phyloP scores from a whole-genome alignment of 2,797 vertebrate species.

The Malacoraja senta region DNA sequence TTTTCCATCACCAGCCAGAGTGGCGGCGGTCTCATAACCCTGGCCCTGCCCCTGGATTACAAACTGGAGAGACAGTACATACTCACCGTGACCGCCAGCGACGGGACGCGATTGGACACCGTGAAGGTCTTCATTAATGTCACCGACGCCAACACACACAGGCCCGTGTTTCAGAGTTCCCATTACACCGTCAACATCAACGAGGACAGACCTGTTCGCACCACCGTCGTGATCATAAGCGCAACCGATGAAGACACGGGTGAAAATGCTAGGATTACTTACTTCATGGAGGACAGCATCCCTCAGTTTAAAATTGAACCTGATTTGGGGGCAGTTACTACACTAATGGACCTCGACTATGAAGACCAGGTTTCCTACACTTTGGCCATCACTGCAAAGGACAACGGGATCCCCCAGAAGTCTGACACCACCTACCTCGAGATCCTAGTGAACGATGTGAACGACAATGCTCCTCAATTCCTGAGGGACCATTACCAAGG shows the following conservation, averaged over 20 bases:
- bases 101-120: conserved; percentile 78
- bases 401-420: conserved; percentile 93
- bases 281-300: conserved; percentile 93
- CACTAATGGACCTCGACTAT: conserved; percentile 86
- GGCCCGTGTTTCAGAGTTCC: conserved; percentile 93
- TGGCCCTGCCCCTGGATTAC: conserved; percentile 87
- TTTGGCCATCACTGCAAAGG: conserved; percentile 83
- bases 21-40: conserved; percentile 78
- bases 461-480: conserved; percentile 88
- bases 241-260: conserved; percentile 91
- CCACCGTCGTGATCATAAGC: conserved; percentile 85
- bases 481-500: conserved; percentile 77
- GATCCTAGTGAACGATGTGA: conserved; percentile 88
- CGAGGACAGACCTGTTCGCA: conserved; percentile 75
- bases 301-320: conserved; percentile 86
- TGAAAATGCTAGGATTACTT: conserved; percentile 86
- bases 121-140: conserved; percentile 81
- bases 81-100: conserved; percentile 77
- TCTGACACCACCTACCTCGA: conserved; percentile 94
- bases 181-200: conserved; percentile 89
- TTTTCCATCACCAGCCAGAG: conserved; percentile 96
- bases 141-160: conserved; percentile 90
- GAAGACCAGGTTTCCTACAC: conserved; percentile 95
- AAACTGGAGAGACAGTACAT: conserved; percentile 88
- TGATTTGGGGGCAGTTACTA: conserved; percentile 81